Percentiles rank a stretch among this genome's conserved stretches.
Evolutionary conservation across 2,888 invertebrate species (phyloP).

Genomic region (Orthosia cruda): DNA sequence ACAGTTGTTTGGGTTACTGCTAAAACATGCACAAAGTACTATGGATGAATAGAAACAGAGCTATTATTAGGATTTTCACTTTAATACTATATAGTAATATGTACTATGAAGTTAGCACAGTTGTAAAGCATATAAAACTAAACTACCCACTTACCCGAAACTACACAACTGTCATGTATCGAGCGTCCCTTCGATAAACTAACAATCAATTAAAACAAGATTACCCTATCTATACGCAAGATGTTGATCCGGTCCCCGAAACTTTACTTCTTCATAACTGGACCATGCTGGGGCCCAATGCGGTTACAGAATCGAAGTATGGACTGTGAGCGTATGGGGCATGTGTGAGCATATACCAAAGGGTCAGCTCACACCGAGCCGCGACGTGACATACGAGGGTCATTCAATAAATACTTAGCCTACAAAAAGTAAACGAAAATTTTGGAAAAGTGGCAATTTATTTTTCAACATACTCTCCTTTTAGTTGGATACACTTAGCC

Average conservation of each 20-base stretch:
- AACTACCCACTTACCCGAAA: conserved; percentile 37
- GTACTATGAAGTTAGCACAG: background rate
- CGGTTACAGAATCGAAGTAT: conserved; percentile 15
- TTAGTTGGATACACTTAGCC: too few relatives aligned
- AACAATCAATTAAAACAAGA: conserved; percentile 66
- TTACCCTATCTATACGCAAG: conserved; percentile 59
- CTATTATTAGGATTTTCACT: too few relatives aligned
- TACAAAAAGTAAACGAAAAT: too few relatives aligned
- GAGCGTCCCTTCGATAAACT: conserved; percentile 56
- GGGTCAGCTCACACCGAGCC: too few relatives aligned
- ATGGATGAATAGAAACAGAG: too few relatives aligned
- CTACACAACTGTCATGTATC: conserved; percentile 39
- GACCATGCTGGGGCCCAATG: conserved; percentile 9
- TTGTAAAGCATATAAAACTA: conserved; percentile 21
- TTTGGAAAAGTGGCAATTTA: too few relatives aligned
- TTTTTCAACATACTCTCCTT: too few relatives aligned
- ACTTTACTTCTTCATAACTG: conserved; percentile 58
- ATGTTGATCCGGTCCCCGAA: conserved; percentile 40
- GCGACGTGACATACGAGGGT: too few relatives aligned
- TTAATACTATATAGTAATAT: too few relatives aligned
- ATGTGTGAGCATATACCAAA: background rate
- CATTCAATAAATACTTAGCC: too few relatives aligned
- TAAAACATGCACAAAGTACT: background rate
- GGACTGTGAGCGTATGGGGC: conserved; percentile 18
- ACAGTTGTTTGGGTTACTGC: background rate